Evolutionary conservation across 2,888 invertebrate species (phyloP), one percentile per base, ranked within the genome.

Genomic region (Apotomis turbidana): DNA sequence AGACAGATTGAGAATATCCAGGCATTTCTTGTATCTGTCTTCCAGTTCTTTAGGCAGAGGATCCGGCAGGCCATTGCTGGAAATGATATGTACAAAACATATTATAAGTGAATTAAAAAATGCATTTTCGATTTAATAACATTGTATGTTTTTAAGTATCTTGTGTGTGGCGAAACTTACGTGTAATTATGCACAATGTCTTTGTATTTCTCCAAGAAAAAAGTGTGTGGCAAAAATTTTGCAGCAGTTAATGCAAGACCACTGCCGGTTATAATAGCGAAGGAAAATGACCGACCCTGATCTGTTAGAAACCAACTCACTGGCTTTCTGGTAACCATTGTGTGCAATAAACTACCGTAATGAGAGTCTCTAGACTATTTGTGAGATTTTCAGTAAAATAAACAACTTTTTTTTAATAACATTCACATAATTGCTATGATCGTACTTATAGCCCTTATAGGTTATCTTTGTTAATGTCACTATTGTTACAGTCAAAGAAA

Each of bases 131-230:
- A 27, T 27, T 27, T 2, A 27, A 27, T 15, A 9, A 13, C 2
- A 13, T 9, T 64, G 44, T 27, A 27, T 27, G 2, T 27, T 1
- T 27, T 27, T 27, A 27, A 27, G 3, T 12, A 12, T 46, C 15
- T 61, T 3, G 10, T 3, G 15, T 12, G 10, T 51, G 27, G 6
- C 6, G 4, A 66, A 74, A 86, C 86, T 84, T 88, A 95, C 96
- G 93, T 94, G 85, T 96, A 96, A 78, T 95, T 93, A 74, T 95
- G 95, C 5, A 96, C 92, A 74, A 95, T 88, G 49, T 95, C 93
- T 81, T 94, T 94, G 80, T 95, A 96, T 81, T 95, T 91, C 3
- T 94, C 84, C 2, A 96, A 77, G 0, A 95, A 88, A 75, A 95
- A 83, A 0, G 96, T 95, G 73, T 97, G 94, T 0, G 96, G 95